Percentiles rank a stretch among this genome's conserved stretches.
phyloP scores from a whole-genome alignment of 2,888 invertebrate species.

The Cephus nigrinus region DNA sequence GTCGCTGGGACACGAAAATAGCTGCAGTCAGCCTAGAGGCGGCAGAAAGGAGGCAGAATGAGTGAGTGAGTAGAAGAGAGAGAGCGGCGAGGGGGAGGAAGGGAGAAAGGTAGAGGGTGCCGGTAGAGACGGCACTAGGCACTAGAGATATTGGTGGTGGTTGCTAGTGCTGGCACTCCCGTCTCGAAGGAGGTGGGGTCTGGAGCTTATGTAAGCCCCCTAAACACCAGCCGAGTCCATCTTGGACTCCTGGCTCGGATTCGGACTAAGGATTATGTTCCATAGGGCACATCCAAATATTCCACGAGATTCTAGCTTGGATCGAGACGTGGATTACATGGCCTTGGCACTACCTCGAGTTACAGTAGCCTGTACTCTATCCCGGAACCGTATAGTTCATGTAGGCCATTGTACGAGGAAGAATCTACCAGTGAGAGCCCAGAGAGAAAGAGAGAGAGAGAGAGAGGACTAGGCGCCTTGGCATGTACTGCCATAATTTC shows the following conservation, averaged over 20 bases:
- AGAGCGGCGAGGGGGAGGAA: slow-evolving; percentile 3
- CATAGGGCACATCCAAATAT: background rate
- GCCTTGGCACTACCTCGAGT: background rate
- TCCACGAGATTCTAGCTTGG: background rate
- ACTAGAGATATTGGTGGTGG: slow-evolving; percentile 2
- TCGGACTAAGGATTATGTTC: background rate
- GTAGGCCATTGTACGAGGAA: background rate
- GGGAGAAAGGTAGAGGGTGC: slow-evolving; percentile 13
- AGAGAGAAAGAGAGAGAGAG: background rate
- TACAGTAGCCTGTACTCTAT: background rate
- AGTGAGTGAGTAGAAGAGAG: slow-evolving; percentile 8
- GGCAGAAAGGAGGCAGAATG: slow-evolving; percentile 28
- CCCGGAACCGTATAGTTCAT: background rate
- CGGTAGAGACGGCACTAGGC: background rate
- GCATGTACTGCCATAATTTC: slow-evolving; percentile 6
- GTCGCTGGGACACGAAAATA: slow-evolving; percentile 26
- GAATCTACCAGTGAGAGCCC: background rate
- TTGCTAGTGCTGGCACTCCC: background rate
- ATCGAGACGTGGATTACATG: background rate
- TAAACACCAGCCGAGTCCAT: background rate
- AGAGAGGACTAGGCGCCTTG: slow-evolving; percentile 11
- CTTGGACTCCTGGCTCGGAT: background rate
- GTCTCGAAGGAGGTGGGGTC: background rate
- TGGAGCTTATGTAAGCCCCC: slow-evolving; percentile 4
- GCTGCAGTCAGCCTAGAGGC: slow-evolving; percentile 28